Percentiles rank a stretch among this genome's conserved stretches.
These are phyloP conservation scores for Psittacus erithacus DNA, from an alignment of 2,113 vertebrate species.

Conservation along the genomic window DNA sequence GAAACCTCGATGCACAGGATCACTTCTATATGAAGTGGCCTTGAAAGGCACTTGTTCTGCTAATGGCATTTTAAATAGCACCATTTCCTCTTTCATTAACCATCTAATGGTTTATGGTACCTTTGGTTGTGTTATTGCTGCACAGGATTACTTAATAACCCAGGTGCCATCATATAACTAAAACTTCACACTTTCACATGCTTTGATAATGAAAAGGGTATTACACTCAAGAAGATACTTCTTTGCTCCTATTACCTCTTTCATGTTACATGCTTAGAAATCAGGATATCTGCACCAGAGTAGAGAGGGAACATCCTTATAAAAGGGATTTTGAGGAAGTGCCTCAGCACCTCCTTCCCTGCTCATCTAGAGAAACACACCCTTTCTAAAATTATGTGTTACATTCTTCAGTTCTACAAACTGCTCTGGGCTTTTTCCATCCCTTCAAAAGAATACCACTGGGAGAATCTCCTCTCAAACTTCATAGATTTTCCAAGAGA, in stretches of 20 bases:
- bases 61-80: constrained; percentile 10
- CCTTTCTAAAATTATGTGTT: background rate
- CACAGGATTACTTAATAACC: background rate
- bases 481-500: background rate
- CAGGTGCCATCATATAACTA: background rate
- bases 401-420: background rate
- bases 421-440: fast-evolving
- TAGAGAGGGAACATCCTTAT: background rate
- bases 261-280: background rate
- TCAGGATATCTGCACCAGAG: background rate
- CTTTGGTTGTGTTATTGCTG: background rate
- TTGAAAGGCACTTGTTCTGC: background rate
- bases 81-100: background rate
- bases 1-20: background rate
- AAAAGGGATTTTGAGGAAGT: background rate
- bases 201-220: background rate
- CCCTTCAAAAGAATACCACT: background rate
- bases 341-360: background rate
- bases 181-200: background rate
- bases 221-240: background rate
- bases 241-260: background rate
- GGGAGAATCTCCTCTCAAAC: background rate
- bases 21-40: background rate
- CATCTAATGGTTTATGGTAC: background rate
- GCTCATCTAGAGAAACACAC: background rate